Evolutionary conservation across 2,888 invertebrate genomes (phyloP), one percentile per base, ranked within the genome.

Genomic region (Esperia sulphurella): DNA sequence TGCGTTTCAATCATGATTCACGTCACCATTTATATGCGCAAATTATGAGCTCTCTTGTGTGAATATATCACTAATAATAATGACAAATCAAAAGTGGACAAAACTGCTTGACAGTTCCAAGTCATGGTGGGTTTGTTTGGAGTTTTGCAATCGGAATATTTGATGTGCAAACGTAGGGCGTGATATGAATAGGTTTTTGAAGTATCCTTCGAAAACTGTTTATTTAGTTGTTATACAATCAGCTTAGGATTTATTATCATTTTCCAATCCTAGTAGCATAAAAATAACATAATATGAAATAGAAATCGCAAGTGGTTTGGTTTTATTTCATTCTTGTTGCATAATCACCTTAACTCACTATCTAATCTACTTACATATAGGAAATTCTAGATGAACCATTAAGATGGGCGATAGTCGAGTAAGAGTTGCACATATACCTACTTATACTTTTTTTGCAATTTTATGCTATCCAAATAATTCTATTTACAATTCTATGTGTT

Each of bases 61-160:
- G 71, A 69, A 80, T 67, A 77, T 71, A 77, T 71, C 53, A 53
- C 64, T 61, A 68, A 66, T 74, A 74, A 75, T 65, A 47, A 49
- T 45, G 45, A 57, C 62, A 68, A 75, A 81, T 82, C 71, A 71
- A 78, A 77, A 71, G 59, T 68, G 73, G 69, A 74, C 74, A 75
- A 68, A 65, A 73, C 68, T 65, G 62, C 62, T 59, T 77, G 79
- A 83, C 75, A 78, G 68, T 71, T 69, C 70, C 61, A 61, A 75
- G 74, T 80, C 72, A 75, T 55, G 67, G 64, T 72, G 69, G 80
- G 72, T 84, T 75, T 81, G 79, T 80, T 76, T 77, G 71, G 68
- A 72, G 59, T 65, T 65, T 68, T 71, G 21, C 71, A 68, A 59
- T 51, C 58, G 51, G 68, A 69, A 40, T 78, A 70, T 79, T 80